Percentiles rank a stretch among this genome's conserved stretches.
Conservation (phyloP, 2,888 invertebrate genomes). For the Polyommatus iphigenia region DNA sequence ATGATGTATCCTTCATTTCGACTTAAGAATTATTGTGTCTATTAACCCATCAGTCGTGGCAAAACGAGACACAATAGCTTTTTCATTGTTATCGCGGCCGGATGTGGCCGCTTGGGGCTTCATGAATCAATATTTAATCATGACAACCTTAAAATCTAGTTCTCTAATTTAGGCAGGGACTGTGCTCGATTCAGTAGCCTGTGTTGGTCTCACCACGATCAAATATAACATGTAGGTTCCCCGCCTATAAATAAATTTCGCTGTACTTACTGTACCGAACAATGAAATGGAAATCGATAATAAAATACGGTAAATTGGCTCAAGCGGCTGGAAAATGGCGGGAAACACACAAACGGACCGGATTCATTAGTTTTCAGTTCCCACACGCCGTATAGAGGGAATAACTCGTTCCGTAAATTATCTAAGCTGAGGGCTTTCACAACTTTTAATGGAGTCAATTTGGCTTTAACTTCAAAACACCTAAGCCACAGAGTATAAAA, state of each 20-base stretch:
- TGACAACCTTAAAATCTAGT: too few relatives aligned
- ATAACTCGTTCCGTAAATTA: conserved; percentile 75
- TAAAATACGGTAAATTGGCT: conserved; percentile 35
- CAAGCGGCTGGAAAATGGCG: neutral
- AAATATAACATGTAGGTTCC: neutral
- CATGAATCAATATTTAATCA: too few relatives aligned
- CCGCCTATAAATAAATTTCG: neutral
- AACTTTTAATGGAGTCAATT: conserved; percentile 80
- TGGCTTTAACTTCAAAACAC: conserved; percentile 75
- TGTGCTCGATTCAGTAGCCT: too few relatives aligned
- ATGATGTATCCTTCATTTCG: too few relatives aligned
- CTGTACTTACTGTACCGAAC: neutral
- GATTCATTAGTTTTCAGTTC: conserved; percentile 69
- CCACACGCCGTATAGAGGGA: conserved; percentile 66
- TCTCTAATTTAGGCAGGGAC: too few relatives aligned
- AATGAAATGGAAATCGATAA: neutral
- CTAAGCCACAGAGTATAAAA: conserved; percentile 64
- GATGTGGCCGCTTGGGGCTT: too few relatives aligned
- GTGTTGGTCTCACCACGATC: too few relatives aligned
- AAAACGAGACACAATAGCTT: too few relatives aligned
- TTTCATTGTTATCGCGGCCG: too few relatives aligned
- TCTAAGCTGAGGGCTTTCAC: conserved; percentile 77
- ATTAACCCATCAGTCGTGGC: too few relatives aligned
- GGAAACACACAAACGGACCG: conserved; percentile 54
- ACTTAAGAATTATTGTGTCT: too few relatives aligned